A percentile compares a stretch with the other conserved stretches of the same genome.
phyloP scores from a whole-genome alignment of 2,113 vertebrate genomes.

The Nannobrachium achirus region DNA sequence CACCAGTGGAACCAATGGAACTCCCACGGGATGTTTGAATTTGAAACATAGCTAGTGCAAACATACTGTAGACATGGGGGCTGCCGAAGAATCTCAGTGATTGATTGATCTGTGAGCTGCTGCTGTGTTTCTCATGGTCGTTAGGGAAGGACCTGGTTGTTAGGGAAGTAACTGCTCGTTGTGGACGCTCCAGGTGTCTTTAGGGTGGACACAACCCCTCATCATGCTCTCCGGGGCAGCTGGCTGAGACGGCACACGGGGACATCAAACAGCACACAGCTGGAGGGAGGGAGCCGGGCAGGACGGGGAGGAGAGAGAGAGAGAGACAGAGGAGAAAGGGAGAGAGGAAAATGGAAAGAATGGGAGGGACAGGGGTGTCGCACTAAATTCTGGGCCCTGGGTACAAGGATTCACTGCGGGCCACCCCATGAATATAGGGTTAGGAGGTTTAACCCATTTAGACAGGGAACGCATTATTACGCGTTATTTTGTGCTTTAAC shows the following conservation, averaged over 20 bases:
- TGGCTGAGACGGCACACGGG: slow-evolving; percentile 49
- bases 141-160: slow-evolving; percentile 49
- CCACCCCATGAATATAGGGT: no score
- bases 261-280: slow-evolving; percentile 66
- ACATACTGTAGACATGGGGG: background rate
- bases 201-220: slow-evolving; percentile 56
- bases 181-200: slow-evolving; percentile 66
- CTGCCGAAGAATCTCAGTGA: slow-evolving; percentile 40
- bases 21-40: background rate
- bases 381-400: no score
- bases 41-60: no score
- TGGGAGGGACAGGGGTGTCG: background rate
- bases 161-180: slow-evolving; percentile 59
- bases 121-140: slow-evolving; percentile 48
- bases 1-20: no score
- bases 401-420: no score
- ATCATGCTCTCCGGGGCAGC: slow-evolving; percentile 62
- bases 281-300: slow-evolving; percentile 33
- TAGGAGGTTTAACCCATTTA: no score
- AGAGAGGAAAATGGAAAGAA: slow-evolving; percentile 11
- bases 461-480: no score
- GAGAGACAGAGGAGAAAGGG: slow-evolving; percentile 7
- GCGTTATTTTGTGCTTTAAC: no score
- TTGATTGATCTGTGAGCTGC: slow-evolving; percentile 32
- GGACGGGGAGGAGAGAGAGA: background rate